phyloP scores from a whole-genome alignment of 2,113 vertebrate species.

The Dendropsophus ebraccatus region DNA sequence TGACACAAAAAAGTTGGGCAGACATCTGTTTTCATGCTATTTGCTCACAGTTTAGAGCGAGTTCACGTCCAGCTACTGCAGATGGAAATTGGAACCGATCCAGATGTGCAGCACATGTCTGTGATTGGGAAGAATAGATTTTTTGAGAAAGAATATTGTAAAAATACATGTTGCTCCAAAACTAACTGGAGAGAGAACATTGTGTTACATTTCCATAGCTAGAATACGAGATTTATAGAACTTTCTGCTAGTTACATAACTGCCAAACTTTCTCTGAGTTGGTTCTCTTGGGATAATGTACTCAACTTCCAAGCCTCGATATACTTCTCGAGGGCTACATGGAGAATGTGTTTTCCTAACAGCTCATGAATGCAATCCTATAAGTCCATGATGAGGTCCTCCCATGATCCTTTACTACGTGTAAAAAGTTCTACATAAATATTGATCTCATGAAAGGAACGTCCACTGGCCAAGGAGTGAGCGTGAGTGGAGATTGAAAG shows the following conservation, averaged over 20 bases:
- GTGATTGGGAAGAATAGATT: not conserved
- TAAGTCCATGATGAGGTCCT: not conserved
- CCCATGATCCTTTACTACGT: not conserved
- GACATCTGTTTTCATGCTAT: conserved; percentile 31
- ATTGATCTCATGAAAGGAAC: no score
- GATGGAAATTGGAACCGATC: conserved; percentile 19
- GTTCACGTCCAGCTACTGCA: conserved; percentile 11
- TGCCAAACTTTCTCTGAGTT: not conserved
- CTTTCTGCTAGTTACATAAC: not conserved
- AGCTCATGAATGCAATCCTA: not conserved
- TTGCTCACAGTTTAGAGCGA: not conserved
- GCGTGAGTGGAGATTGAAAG: no score
- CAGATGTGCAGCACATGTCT: conserved; percentile 36
- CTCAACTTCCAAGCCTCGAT: not conserved
- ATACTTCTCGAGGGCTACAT: not conserved
- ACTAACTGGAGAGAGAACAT: not conserved
- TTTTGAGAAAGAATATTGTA: conserved; percentile 16
- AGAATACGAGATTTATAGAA: not conserved
- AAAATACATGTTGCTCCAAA: not conserved
- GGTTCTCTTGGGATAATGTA: not conserved
- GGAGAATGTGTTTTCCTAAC: not conserved
- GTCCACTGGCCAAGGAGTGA: no score
- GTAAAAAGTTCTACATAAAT: no score
- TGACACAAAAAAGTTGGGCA: not conserved
- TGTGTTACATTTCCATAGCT: not conserved